Base-by-base conservation (phyloP, 2,797 vertebrate genomes). In the Tragelaphus eurycerus region DNA sequence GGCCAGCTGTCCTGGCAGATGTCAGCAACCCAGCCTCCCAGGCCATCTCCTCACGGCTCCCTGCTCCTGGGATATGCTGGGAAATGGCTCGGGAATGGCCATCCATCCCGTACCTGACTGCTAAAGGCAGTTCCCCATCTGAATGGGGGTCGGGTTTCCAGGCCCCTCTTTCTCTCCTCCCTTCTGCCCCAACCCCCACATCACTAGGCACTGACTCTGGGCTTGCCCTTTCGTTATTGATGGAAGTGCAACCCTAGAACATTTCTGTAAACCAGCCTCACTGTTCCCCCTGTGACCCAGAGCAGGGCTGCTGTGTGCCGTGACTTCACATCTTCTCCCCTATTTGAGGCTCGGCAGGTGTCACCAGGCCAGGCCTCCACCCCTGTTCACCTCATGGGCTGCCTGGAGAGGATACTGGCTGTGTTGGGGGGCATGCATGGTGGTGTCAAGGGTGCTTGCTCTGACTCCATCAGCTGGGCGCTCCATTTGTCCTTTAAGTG, bases 141-240 rank as follows among this genome's bases (percentile, higher is more conserved):
- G 81, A 55, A 15, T 55, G 81, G 81, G 38, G 81, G n/a, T 25
- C 1, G 1, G 81, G 81, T 34, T 83, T 83, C 52, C n/a, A 23
- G 21, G 52, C 7, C 21, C 81, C 81, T 55, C 52, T 7, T 54
- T 11, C 78, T 14, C 50, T 54, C 52, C n/a, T 55, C 81, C n/a
- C n/a, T 54, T n/a, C 52, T 34, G 12, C 12, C 79, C n/a, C 34
- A 71, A 38, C 19, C 50, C 21, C 12, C 21, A 34, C 3, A 7
- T 81, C 78, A 38, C n/a, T 1, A 8, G 23, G 52, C 21, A 10
- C 52, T 55, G 52, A 34, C n/a, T 27, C 79, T 38, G 50, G 54
- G 21, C n/a, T 54, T 4, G 0, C n/a, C 7, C 14, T 48, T 29
- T 54, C 8, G 0, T 60, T 3, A 2, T 1, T 1, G 48, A 57